Conservation (phyloP, 2,113 vertebrate species). For the Menura novaehollandiae region DNA sequence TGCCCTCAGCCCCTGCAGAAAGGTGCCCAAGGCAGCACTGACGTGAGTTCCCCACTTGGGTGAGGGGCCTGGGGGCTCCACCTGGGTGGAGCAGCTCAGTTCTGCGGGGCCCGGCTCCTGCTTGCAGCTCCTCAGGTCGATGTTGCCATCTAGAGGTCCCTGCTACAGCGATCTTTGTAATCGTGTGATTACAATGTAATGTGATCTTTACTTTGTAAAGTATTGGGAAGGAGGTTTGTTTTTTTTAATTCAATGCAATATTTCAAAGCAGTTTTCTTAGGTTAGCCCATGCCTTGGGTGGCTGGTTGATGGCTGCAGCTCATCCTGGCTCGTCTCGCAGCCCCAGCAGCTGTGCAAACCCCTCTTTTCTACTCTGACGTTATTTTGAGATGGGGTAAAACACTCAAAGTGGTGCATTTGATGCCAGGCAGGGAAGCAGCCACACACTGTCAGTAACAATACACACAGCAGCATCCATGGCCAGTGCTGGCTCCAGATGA, state of each 20-base stretch:
- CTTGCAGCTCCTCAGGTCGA: background rate
- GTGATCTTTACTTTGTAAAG: background rate
- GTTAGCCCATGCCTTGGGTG: too few species aligned
- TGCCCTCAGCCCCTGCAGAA: background rate
- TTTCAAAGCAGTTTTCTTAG: background rate
- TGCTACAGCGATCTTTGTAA: background rate
- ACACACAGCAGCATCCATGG: background rate
- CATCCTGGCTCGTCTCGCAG: rapidly evolving
- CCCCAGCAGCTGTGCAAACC: background rate
- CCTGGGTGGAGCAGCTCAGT: background rate
- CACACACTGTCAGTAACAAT: background rate
- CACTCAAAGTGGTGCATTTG: background rate
- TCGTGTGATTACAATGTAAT: too few species aligned
- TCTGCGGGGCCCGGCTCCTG: background rate
- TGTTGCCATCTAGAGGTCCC: constrained; percentile 65
- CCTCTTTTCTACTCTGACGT: background rate
- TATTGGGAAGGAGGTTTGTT: background rate
- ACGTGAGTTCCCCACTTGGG: background rate
- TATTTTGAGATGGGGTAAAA: background rate
- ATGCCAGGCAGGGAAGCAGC: background rate
- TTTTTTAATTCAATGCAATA: background rate
- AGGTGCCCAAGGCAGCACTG: background rate
- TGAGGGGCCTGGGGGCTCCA: background rate
- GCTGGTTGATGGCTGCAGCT: background rate
- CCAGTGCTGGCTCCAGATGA: background rate